phyloP scores from a whole-genome alignment of 2,888 invertebrate species.

The Corbicula japonica region DNA sequence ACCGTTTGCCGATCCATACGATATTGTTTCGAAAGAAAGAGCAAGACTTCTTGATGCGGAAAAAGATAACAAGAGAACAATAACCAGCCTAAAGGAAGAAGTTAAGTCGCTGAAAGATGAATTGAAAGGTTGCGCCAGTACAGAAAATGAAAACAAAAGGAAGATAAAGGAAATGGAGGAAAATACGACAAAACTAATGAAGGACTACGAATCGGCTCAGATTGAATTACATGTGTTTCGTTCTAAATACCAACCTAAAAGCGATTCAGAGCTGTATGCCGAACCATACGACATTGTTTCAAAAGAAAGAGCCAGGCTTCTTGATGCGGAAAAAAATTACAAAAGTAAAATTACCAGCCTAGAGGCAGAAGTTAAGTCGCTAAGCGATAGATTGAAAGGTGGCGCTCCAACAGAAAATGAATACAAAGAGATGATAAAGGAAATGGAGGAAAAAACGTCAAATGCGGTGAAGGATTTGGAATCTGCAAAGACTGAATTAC shows the following conservation, averaged over 20 bases:
- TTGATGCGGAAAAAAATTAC: background rate
- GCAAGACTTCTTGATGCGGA: constrained; percentile 3
- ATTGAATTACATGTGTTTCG: constrained; percentile 38
- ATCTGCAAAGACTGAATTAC: constrained; percentile 39
- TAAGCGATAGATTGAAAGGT: constrained; percentile 12
- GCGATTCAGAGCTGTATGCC: constrained; percentile 1
- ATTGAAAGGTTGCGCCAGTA: background rate
- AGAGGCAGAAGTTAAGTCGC: constrained; percentile 19
- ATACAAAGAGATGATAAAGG: constrained; percentile 41
- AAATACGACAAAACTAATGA: constrained; percentile 20
- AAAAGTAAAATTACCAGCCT: constrained; percentile 9
- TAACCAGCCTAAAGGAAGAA: constrained; percentile 17
- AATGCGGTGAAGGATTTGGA: constrained; percentile 40
- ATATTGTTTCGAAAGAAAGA: constrained; percentile 27
- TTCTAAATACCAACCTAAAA: constrained; percentile 43
- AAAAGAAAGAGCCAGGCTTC: constrained; percentile 19
- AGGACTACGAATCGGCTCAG: constrained; percentile 43
- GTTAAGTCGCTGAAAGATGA: constrained; percentile 9
- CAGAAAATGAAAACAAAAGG: constrained; percentile 42
- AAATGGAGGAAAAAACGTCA: constrained; percentile 34
- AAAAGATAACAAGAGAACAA: constrained; percentile 6
- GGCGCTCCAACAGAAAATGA: constrained; percentile 26
- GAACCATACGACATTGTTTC: constrained; percentile 39
- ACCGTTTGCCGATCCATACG: constrained; percentile 23
- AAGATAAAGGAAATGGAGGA: constrained; percentile 46